phyloP scores from a whole-genome alignment of 1,140 invertebrate species.

The Gryon sp. region DNA sequence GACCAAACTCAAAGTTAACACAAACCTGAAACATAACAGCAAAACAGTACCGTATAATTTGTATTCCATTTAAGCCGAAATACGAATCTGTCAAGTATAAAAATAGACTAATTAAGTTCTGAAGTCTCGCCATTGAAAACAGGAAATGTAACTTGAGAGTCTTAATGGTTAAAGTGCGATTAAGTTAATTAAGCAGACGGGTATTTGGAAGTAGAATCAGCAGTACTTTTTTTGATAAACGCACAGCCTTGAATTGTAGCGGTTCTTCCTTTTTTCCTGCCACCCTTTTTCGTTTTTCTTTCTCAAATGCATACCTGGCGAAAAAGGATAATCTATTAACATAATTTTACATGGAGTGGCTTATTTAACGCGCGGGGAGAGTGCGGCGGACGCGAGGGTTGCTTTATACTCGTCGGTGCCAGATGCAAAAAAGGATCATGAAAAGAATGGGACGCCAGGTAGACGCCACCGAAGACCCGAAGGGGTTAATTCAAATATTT shows the following conservation, averaged over 20 bases:
- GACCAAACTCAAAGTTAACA: too few species aligned
- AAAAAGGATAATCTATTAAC: constrained; percentile 80
- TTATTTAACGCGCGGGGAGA: constrained; percentile 67
- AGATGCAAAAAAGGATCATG: constrained; percentile 78
- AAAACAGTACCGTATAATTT: too few species aligned
- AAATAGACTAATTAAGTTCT: too few species aligned
- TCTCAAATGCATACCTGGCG: constrained; percentile 57
- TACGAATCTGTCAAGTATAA: too few species aligned
- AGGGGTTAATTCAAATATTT: constrained; percentile 80
- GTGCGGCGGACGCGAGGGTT: constrained; percentile 49
- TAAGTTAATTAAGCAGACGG: constrained; percentile 20
- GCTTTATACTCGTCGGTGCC: constrained; percentile 74
- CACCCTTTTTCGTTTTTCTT: constrained; percentile 33
- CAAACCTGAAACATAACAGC: too few species aligned
- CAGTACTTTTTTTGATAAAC: constrained; percentile 23
- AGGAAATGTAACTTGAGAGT: too few species aligned
- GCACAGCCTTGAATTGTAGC: constrained; percentile 28
- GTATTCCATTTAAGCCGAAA: too few species aligned
- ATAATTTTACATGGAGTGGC: constrained; percentile 79
- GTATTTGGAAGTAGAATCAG: not conserved
- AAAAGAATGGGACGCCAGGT: constrained; percentile 72
- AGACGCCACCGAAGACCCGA: constrained; percentile 53
- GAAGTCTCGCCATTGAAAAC: too few species aligned
- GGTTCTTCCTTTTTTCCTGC: constrained; percentile 36
- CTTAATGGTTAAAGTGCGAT: not conserved